These are phyloP conservation scores for Thumatha senex DNA, from an alignment of 2,888 invertebrate genomes.

Conservation along the genomic window DNA sequence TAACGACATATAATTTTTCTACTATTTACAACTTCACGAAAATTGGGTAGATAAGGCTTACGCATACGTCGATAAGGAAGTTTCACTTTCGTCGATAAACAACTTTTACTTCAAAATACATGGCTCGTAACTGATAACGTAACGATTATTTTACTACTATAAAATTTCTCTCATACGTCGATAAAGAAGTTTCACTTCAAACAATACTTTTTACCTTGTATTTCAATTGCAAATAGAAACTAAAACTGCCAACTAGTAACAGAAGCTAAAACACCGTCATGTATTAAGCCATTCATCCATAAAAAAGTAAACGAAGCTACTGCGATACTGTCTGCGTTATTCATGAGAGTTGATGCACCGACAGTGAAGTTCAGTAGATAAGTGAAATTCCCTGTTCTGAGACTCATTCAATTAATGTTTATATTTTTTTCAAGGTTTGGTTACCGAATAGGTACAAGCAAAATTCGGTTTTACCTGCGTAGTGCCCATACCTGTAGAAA, in stretches of 20 bases:
- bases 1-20: no score
- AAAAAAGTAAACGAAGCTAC: slow-evolving; percentile 32
- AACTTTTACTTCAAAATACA: no score
- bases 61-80: no score
- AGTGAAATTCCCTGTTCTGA: slow-evolving; percentile 31
- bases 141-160: no score
- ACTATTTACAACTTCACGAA: no score
- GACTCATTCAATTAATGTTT: slow-evolving; percentile 31
- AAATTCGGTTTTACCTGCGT: no score
- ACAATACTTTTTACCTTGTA: background rate
- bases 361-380: slow-evolving; percentile 29
- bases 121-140: no score
- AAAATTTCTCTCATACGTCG: no score
- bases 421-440: slow-evolving; percentile 28
- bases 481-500: no score
- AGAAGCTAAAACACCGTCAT: slow-evolving; percentile 11
- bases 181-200: background rate
- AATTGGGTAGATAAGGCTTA: no score
- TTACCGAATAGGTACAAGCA: no score
- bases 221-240: background rate
- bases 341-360: slow-evolving; percentile 37
- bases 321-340: slow-evolving; percentile 32
- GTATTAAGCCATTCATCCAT: slow-evolving; percentile 17
- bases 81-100: no score
- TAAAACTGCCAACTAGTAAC: slow-evolving; percentile 6